Percentiles rank a stretch among this genome's conserved stretches.
phyloP scores from a whole-genome alignment of 2,797 vertebrate genomes.

The Halcyon chelicuti region DNA sequence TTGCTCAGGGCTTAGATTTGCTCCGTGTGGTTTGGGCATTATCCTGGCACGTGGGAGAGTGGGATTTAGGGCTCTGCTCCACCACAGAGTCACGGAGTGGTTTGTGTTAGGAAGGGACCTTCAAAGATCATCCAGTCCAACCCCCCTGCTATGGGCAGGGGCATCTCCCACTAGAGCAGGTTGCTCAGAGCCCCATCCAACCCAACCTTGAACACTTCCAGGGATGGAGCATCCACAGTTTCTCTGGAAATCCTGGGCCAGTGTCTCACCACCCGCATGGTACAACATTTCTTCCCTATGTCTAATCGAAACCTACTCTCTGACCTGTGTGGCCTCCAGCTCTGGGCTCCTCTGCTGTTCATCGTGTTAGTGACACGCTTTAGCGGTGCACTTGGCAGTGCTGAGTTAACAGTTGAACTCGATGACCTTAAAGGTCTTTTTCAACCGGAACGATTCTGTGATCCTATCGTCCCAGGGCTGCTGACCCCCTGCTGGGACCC shows the following conservation, averaged over 20 bases:
- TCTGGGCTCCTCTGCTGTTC: background rate
- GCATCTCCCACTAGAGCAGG: background rate
- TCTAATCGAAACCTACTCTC: background rate
- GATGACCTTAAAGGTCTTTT: background rate
- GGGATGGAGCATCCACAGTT: background rate
- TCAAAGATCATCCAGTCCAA: background rate
- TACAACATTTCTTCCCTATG: background rate
- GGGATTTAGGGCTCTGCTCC: background rate
- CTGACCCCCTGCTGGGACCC: too few species aligned
- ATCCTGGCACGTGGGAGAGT: background rate
- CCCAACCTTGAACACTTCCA: background rate
- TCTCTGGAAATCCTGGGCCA: background rate
- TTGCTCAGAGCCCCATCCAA: background rate
- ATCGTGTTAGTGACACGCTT: background rate
- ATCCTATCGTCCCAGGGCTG: background rate
- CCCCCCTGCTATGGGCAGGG: too few species aligned
- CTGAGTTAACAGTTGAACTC: too few species aligned
- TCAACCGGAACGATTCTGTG: background rate
- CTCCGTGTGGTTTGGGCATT: fast-evolving
- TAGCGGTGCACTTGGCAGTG: too few species aligned
- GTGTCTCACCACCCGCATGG: fast-evolving
- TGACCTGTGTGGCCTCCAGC: background rate
- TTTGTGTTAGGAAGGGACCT: background rate
- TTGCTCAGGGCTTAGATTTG: background rate
- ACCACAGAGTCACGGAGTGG: background rate